Percentiles rank a stretch among this genome's conserved stretches.
Evolutionary conservation across 2,113 vertebrate species (phyloP).

Genomic region (Gorsachius goisagi): DNA sequence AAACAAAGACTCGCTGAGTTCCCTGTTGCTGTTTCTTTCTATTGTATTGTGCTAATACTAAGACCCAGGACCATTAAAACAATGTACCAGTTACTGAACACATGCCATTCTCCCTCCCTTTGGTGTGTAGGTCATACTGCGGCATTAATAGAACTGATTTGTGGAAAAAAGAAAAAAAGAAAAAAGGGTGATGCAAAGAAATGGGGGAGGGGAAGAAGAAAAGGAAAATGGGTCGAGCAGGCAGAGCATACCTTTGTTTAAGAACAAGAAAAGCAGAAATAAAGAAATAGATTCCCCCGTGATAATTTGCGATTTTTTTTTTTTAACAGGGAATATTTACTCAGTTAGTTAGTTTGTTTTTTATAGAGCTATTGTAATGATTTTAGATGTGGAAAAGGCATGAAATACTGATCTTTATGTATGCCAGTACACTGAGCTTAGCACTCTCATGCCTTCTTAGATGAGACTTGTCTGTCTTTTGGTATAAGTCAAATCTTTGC

Average conservation of each 20-base stretch:
- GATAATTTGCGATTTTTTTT: neutral
- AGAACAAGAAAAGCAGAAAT: neutral
- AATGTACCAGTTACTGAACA: neutral
- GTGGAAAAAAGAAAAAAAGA: no score
- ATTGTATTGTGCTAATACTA: neutral
- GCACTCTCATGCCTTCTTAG: neutral
- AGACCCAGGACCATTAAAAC: neutral
- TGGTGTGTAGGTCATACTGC: neutral
- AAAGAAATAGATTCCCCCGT: neutral
- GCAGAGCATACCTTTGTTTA: neutral
- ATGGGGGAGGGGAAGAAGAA: neutral
- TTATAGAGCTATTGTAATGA: neutral
- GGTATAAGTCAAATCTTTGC: neutral
- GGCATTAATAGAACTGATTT: neutral
- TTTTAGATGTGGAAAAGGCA: neutral
- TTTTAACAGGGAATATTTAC: neutral
- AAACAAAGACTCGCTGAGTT: neutral
- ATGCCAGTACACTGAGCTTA: neutral
- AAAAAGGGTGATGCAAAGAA: neutral
- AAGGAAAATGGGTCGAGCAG: neutral
- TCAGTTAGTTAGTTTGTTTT: neutral
- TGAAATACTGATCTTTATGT: neutral
- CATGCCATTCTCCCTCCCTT: neutral
- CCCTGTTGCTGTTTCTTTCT: neutral
- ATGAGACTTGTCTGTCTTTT: neutral